phyloP scores from a whole-genome alignment of 2,113 vertebrate genomes.

The Hassar affinis region DNA sequence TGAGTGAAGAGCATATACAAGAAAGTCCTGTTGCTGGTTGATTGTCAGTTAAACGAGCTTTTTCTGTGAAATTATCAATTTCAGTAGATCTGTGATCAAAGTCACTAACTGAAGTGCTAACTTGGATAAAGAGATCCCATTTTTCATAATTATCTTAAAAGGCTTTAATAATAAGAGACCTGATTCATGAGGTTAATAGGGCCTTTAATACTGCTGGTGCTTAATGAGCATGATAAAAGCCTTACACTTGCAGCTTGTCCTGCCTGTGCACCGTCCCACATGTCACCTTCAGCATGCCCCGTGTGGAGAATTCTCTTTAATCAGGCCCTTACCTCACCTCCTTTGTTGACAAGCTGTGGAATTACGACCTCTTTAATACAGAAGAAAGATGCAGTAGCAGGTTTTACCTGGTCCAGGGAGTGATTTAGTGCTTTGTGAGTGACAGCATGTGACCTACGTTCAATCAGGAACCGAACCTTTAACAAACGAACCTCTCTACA shows the following conservation, averaged over 20 bases:
- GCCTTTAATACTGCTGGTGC: neutral
- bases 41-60: neutral
- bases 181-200: neutral
- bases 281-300: neutral
- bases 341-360: neutral
- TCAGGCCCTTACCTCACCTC: neutral
- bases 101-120: neutral
- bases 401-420: neutral
- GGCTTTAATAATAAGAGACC: neutral
- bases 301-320: slow-evolving; percentile 14
- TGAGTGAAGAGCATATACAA: neutral
- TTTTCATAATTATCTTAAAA: neutral
- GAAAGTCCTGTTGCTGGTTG: neutral
- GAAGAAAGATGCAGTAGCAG: neutral
- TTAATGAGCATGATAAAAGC: slow-evolving; percentile 4
- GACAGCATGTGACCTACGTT: neutral
- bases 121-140: neutral
- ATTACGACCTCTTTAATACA: neutral
- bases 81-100: neutral
- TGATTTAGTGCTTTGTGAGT: neutral
- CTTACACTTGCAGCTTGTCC: neutral
- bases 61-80: neutral
- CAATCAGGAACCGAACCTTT: too few species aligned
- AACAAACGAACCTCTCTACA: neutral
- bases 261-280: neutral